These are phyloP conservation scores for Patagioenas fasciata DNA, from an alignment of 2,113 vertebrate species.

Conservation along the genomic window DNA sequence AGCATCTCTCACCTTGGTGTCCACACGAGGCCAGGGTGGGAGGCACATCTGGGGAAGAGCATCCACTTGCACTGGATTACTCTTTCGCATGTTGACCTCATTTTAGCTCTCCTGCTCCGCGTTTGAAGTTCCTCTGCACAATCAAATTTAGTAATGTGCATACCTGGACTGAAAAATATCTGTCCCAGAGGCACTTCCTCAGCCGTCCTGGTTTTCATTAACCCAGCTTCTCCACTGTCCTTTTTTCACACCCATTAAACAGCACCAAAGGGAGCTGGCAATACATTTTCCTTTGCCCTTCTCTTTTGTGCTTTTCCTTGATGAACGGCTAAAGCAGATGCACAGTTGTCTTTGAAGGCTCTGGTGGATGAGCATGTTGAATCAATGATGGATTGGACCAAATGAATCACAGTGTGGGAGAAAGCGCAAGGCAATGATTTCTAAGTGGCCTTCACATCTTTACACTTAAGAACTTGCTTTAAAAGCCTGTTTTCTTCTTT, in stretches of 20 bases:
- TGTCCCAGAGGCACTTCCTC: conserved; percentile 23
- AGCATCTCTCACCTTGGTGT: not conserved
- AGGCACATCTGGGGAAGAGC: not conserved
- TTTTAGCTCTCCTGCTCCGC: not conserved
- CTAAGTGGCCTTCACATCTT: conserved; percentile 72
- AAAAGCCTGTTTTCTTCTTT: conserved; percentile 74
- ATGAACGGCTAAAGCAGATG: conserved; percentile 94
- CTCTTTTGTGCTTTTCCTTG: conserved; percentile 85
- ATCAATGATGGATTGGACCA: conserved; percentile 82
- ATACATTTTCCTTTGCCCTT: conserved; percentile 83
- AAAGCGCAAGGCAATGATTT: conserved; percentile 62
- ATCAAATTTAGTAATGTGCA: conserved; percentile 3
- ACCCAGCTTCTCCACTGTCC: conserved; percentile 78
- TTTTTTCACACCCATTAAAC: conserved; percentile 84
- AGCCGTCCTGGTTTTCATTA: conserved; percentile 83
- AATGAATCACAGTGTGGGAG: conserved; percentile 78
- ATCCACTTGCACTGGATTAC: conserved; percentile 33
- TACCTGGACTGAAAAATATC: conserved; percentile 49
- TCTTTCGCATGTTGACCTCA: not conserved
- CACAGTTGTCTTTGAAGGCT: conserved; percentile 91
- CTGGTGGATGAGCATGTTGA: conserved; percentile 88
- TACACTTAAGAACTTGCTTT: conserved; percentile 69
- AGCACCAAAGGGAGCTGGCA: conserved; percentile 73
- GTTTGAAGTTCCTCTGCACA: conserved; percentile 38
- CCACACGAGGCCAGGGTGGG: rapidly evolving